Percentiles rank a stretch among this genome's conserved stretches.
Evolutionary conservation across 1,140 invertebrate genomes (phyloP).

Genomic region (Antheraea mylitta): DNA sequence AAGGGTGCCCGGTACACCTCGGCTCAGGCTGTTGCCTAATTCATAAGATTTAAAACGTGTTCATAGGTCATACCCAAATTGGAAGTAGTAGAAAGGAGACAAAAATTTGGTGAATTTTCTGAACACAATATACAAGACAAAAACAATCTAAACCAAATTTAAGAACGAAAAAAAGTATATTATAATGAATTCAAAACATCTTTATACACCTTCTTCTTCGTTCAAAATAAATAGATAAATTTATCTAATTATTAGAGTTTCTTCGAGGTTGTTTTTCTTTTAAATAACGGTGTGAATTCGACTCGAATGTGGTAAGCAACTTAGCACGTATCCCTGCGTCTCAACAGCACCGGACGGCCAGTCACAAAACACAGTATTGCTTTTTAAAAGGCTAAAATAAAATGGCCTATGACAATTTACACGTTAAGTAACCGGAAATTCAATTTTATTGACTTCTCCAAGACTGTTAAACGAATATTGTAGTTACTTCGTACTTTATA

Average conservation of each 20-base stretch:
- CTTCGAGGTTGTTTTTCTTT: background rate
- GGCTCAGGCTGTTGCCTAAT: too few relatives aligned
- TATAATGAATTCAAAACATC: too few relatives aligned
- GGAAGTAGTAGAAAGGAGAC: too few relatives aligned
- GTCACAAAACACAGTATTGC: constrained; percentile 61
- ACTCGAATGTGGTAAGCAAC: constrained; percentile 27
- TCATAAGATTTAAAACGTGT: too few relatives aligned
- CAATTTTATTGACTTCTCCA: constrained; percentile 43
- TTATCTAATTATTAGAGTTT: background rate
- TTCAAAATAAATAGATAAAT: background rate
- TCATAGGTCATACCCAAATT: too few relatives aligned
- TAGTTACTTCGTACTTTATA: background rate
- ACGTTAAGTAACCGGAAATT: constrained; percentile 60
- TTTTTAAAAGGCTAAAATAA: constrained; percentile 65
- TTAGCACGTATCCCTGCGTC: constrained; percentile 36
- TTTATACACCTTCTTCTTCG: background rate
- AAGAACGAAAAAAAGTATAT: too few relatives aligned
- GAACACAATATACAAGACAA: too few relatives aligned
- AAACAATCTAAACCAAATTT: too few relatives aligned
- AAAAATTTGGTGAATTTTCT: too few relatives aligned
- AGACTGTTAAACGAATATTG: background rate
- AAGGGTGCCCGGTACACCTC: too few relatives aligned
- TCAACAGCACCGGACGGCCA: constrained; percentile 26
- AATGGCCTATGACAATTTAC: constrained; percentile 66
- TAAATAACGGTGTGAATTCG: constrained; percentile 7